Evolutionary conservation across 2,888 invertebrate genomes (phyloP).

Genomic region (Rotaria macrura): DNA sequence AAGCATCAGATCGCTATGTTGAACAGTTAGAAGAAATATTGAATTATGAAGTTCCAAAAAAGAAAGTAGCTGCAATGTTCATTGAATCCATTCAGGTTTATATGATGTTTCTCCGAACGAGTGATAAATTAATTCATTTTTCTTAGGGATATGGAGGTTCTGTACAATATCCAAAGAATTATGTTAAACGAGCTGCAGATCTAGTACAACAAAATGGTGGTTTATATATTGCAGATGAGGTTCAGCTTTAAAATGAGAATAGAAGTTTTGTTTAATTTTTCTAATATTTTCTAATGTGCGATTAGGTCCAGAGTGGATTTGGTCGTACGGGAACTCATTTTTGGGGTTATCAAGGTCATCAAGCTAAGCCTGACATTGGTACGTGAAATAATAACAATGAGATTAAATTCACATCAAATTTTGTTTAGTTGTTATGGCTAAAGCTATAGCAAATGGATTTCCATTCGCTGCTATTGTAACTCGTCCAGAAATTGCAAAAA

Average conservation of each 20-base stretch:
- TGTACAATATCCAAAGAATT: slow-evolving; percentile 80
- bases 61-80: slow-evolving; percentile 73
- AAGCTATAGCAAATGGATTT: slow-evolving; percentile 95
- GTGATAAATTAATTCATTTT: slow-evolving; percentile 19
- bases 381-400: slow-evolving; percentile 58
- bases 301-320: slow-evolving; percentile 97
- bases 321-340: slow-evolving; percentile 82
- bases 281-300: neutral
- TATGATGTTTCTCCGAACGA: neutral
- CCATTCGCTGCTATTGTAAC: slow-evolving; percentile 90
- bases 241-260: slow-evolving; percentile 42
- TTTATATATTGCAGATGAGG: slow-evolving; percentile 80
- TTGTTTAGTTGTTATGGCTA: slow-evolving; percentile 69
- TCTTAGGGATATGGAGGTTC: slow-evolving; percentile 74
- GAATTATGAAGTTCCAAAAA: slow-evolving; percentile 64
- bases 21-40: slow-evolving; percentile 70
- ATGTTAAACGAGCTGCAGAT: slow-evolving; percentile 68
- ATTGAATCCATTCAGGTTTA: slow-evolving; percentile 78
- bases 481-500: slow-evolving; percentile 71
- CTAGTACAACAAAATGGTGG: slow-evolving; percentile 71
- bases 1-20: slow-evolving; percentile 67
- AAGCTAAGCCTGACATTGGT: slow-evolving; percentile 38
- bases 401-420: slow-evolving; percentile 66
- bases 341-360: slow-evolving; percentile 89
- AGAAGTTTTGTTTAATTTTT: neutral